phyloP scores from a whole-genome alignment of 2,797 vertebrate species.

The Morus bassanus region DNA sequence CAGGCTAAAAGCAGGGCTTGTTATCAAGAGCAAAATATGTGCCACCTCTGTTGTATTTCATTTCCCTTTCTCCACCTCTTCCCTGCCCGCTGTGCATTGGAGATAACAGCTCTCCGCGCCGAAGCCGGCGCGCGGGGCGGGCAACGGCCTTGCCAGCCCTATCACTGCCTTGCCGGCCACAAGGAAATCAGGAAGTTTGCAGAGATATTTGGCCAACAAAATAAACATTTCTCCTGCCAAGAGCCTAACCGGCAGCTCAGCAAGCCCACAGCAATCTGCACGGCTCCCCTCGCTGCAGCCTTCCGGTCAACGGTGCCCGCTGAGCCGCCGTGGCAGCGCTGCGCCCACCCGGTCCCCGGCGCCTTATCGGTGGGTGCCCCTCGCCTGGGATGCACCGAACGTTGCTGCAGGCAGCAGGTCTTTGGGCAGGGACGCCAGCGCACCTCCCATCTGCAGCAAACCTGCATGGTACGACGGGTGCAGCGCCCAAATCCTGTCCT shows the following conservation, averaged over 20 bases:
- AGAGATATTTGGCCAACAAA: conserved; percentile 30
- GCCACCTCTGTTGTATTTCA: conserved; percentile 59
- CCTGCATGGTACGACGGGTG: fast-evolving
- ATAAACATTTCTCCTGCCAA: conserved; percentile 40
- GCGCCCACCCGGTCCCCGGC: background rate
- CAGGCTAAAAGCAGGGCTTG: conserved; percentile 66
- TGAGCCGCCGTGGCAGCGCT: fast-evolving
- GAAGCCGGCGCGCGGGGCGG: background rate
- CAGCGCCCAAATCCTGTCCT: background rate
- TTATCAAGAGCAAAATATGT: conserved; percentile 52
- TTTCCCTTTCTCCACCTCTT: conserved; percentile 68
- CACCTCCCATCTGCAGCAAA: fast-evolving
- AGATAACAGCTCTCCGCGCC: conserved; percentile 48
- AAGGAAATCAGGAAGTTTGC: conserved; percentile 53
- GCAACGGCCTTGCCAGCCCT: conserved; percentile 28
- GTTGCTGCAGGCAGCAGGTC: fast-evolving
- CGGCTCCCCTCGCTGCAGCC: background rate
- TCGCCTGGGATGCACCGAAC: fast-evolving
- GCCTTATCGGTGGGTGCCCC: fast-evolving
- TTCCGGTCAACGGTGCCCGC: background rate
- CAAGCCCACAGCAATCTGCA: background rate
- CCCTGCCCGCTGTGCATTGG: conserved; percentile 34
- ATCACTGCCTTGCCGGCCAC: background rate
- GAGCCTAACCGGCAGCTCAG: background rate
- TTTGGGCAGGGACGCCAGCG: background rate